phyloP scores from a whole-genome alignment of 2,113 vertebrate species.

The Lophotis ruficrista region DNA sequence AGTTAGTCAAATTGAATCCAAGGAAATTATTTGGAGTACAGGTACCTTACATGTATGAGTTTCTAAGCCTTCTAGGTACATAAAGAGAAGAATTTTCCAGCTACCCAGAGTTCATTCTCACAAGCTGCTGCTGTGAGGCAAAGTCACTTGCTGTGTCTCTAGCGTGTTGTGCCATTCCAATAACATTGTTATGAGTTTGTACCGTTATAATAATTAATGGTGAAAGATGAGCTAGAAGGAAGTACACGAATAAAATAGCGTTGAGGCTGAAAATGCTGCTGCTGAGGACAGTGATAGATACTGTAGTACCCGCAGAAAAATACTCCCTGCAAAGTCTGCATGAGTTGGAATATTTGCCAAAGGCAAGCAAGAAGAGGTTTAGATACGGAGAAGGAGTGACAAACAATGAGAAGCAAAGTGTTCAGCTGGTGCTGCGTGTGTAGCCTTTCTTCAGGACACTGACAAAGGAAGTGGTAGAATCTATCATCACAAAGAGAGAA shows the following conservation, averaged over 20 bases:
- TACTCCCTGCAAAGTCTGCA: not conserved
- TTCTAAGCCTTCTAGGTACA: not conserved
- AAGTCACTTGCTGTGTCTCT: not conserved
- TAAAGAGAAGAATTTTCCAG: not conserved
- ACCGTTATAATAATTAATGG: not conserved
- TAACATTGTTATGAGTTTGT: not conserved
- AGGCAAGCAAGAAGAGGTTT: not conserved
- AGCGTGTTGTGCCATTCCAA: not conserved
- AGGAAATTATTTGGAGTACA: not conserved
- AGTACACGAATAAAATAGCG: not conserved
- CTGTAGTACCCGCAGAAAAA: not conserved
- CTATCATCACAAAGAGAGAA: accelerated
- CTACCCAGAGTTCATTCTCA: not conserved
- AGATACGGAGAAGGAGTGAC: not conserved
- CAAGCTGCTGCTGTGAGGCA: not conserved
- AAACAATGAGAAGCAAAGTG: not conserved
- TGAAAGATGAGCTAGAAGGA: not conserved
- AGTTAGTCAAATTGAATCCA: not conserved
- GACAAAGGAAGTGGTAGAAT: not conserved
- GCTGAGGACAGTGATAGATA: not conserved
- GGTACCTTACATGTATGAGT: not conserved
- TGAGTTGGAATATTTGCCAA: not conserved
- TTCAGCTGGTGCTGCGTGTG: not conserved
- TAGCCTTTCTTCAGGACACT: not conserved
- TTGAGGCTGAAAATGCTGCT: not conserved